These are phyloP conservation scores for Ichneumoninae sp. DNA, from an alignment of 2,888 invertebrate species.

Conservation along the genomic window DNA sequence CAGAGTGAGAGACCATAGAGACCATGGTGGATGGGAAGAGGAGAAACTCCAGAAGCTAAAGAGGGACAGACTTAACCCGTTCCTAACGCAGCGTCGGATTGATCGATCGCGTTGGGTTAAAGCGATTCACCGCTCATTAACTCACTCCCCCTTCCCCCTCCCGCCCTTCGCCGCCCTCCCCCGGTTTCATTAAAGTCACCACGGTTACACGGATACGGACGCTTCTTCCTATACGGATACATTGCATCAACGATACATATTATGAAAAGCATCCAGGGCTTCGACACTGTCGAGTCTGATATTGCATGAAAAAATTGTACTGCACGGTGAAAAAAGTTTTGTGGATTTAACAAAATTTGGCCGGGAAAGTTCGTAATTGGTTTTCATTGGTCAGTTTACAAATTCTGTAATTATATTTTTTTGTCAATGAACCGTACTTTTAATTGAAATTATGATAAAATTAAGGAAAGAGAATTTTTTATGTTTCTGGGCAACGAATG, in stretches of 20 bases:
- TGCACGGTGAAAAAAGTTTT: no score
- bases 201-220: conserved; percentile 37
- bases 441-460: background rate
- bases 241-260: conserved; percentile 10
- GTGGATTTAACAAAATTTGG: no score
- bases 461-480: background rate
- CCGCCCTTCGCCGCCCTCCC: conserved; percentile 1
- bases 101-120: conserved; percentile 73
- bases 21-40: conserved; percentile 26
- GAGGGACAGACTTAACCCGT: conserved; percentile 31
- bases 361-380: background rate
- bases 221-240: conserved; percentile 18
- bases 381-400: background rate
- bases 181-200: conserved; percentile 55
- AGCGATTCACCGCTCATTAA: conserved; percentile 68
- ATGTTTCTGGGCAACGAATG: background rate
- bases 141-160: conserved; percentile 34
- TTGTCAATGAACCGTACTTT: background rate
- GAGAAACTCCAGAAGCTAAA: conserved; percentile 12
- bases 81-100: conserved; percentile 46
- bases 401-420: background rate
- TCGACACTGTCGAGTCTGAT: background rate
- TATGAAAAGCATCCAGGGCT: background rate
- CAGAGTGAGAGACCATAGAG: conserved; percentile 7
- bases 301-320: background rate